Conservation (phyloP, 2,113 vertebrate genomes). For the Mugil cephalus region DNA sequence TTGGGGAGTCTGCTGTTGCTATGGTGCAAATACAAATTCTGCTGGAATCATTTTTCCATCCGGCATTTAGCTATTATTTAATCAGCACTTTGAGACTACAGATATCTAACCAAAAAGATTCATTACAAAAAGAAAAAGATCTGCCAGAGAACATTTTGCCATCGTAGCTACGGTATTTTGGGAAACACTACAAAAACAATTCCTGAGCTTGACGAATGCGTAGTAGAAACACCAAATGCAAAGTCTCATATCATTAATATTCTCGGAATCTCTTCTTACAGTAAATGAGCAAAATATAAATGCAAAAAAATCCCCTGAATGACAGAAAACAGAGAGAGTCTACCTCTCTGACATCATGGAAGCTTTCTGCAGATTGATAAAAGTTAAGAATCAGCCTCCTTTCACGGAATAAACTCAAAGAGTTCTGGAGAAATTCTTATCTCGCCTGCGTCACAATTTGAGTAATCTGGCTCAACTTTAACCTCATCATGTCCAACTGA, state of each 20-base stretch:
- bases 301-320: background rate
- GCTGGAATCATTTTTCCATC: background rate
- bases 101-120: background rate
- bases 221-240: slow-evolving; percentile 4
- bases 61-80: background rate
- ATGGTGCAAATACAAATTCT: slow-evolving; percentile 37
- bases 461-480: background rate
- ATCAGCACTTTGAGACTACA: background rate
- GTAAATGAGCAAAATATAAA: background rate
- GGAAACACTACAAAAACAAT: slow-evolving; percentile 29
- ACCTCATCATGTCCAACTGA: background rate
- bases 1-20: slow-evolving; percentile 37
- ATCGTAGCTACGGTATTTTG: slow-evolving; percentile 28
- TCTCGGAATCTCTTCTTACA: background rate
- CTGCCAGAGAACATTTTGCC: background rate
- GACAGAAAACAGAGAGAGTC: background rate
- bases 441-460: background rate
- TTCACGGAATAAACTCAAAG: background rate
- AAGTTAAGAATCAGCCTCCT: background rate
- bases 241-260: too few species aligned
- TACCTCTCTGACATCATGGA: slow-evolving; percentile 56
- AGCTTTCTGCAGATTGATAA: slow-evolving; percentile 23
- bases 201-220: slow-evolving; percentile 12
- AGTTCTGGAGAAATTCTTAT: background rate
- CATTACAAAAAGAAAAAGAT: background rate